A percentile compares a stretch with the other conserved stretches of the same genome.
Evolutionary conservation across 1,140 invertebrate genomes (phyloP).

Genomic region (Dendroctonus valens): DNA sequence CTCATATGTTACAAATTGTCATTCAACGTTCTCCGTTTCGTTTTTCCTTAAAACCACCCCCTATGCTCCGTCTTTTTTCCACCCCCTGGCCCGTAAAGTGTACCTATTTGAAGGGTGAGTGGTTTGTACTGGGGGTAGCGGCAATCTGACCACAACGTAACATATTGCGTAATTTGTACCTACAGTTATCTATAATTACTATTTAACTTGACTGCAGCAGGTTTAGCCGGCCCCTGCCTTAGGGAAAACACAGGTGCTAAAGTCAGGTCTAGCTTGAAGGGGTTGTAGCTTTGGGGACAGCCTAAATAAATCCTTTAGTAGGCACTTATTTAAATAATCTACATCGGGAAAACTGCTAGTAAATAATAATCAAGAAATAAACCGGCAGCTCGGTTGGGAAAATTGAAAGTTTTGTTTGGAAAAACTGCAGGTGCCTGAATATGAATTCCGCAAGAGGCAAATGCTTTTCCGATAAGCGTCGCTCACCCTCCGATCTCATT

Average conservation of each 20-base stretch:
- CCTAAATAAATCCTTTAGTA: neutral
- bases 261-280: slow-evolving; percentile 9
- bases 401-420: slow-evolving; percentile 1
- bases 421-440: neutral
- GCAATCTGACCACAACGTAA: slow-evolving; percentile 34
- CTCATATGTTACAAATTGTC: slow-evolving; percentile 37
- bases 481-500: slow-evolving; percentile 13
- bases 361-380: no score
- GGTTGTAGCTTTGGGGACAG: slow-evolving; percentile 4
- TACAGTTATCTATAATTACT: slow-evolving; percentile 39
- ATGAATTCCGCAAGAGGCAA: neutral
- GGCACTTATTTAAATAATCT: no score
- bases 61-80: slow-evolving; percentile 14
- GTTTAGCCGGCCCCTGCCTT: neutral
- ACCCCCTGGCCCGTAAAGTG: slow-evolving; percentile 20
- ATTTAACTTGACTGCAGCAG: slow-evolving; percentile 22
- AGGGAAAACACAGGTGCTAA: slow-evolving; percentile 18
- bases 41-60: no score
- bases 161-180: slow-evolving; percentile 47
- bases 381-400: neutral
- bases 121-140: slow-evolving; percentile 17
- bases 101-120: slow-evolving; percentile 27
- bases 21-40: neutral
- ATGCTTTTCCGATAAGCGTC: neutral
- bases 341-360: no score